Evolutionary conservation across 2,113 vertebrate species (phyloP).

Genomic region (Oryzias melastigma): DNA sequence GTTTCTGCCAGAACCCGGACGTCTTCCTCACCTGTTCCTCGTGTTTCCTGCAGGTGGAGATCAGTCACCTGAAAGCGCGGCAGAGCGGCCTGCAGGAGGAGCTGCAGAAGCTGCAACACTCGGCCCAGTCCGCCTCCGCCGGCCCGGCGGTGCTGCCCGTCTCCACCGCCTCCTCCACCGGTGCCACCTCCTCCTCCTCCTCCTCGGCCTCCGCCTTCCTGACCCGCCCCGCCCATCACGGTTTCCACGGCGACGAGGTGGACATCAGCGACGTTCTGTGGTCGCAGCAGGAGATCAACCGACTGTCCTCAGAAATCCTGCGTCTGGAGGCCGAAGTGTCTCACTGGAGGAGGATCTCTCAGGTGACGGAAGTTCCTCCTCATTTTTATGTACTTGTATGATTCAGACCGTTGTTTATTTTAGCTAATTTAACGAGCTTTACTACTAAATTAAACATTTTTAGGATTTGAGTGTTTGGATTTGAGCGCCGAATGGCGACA

Average conservation of each 20-base stretch:
- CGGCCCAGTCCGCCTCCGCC: slow-evolving; percentile 71
- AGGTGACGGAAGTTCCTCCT: slow-evolving; percentile 70
- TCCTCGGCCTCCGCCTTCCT: slow-evolving; percentile 72
- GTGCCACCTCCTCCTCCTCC: slow-evolving; percentile 64
- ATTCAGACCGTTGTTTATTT: neutral
- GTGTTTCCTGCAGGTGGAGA: slow-evolving; percentile 84
- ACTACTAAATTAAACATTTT: no score
- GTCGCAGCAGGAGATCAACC: slow-evolving; percentile 97
- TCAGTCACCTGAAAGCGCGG: slow-evolving; percentile 94
- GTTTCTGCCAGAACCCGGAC: no score
- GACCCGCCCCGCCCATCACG: slow-evolving; percentile 65
- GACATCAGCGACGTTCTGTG: slow-evolving; percentile 93
- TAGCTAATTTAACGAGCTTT: no score
- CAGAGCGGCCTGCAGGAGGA: slow-evolving; percentile 90
- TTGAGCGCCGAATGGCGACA: no score
- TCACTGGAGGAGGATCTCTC: slow-evolving; percentile 90
- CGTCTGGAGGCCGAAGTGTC: slow-evolving; percentile 86
- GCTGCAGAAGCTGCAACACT: slow-evolving; percentile 82
- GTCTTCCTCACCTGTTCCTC: neutral
- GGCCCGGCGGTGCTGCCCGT: slow-evolving; percentile 66
- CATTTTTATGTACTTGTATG: no score
- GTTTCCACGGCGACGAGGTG: slow-evolving; percentile 89
- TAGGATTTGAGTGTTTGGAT: no score
- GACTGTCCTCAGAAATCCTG: slow-evolving; percentile 86
- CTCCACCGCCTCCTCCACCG: slow-evolving; percentile 61